These are phyloP conservation scores for Apotomis betuletana DNA, from an alignment of 2,888 invertebrate species.

Conservation along the genomic window DNA sequence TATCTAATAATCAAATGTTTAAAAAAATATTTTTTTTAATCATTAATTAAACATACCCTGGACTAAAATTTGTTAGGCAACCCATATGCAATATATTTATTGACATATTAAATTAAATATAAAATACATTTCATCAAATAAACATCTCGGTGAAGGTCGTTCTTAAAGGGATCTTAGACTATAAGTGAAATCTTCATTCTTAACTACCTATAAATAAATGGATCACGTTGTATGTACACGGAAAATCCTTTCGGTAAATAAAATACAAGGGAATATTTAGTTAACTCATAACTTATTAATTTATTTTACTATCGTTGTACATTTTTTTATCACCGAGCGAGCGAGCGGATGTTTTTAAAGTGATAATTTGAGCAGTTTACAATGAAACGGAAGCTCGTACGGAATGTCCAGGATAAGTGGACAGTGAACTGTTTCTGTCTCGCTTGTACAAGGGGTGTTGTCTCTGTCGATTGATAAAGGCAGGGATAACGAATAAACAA, in stretches of 20 bases:
- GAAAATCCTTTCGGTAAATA: slow-evolving; percentile 7
- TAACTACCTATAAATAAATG: not conserved
- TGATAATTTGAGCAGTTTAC: slow-evolving; percentile 57
- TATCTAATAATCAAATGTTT: too few species aligned
- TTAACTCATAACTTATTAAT: slow-evolving; percentile 31
- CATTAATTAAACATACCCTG: too few species aligned
- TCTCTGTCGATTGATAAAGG: slow-evolving; percentile 8
- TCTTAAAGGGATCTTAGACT: too few species aligned
- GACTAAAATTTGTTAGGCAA: too few species aligned
- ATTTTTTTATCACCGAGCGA: slow-evolving; percentile 59
- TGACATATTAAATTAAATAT: too few species aligned
- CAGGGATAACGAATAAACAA: slow-evolving; percentile 23
- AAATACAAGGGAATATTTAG: not conserved
- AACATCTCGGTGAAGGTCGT: too few species aligned
- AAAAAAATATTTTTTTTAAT: too few species aligned
- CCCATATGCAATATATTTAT: too few species aligned
- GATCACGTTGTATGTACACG: not conserved
- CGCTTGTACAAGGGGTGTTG: slow-evolving; percentile 48
- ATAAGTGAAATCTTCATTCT: not conserved
- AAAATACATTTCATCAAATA: too few species aligned
- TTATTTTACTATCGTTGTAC: slow-evolving; percentile 45
- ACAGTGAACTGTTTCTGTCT: slow-evolving; percentile 65
- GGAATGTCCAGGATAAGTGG: slow-evolving; percentile 71
- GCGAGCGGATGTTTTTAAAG: slow-evolving; percentile 69
- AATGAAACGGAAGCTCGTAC: slow-evolving; percentile 63